Percentiles rank a stretch among this genome's conserved stretches.
Evolutionary conservation across 2,113 vertebrate species (phyloP).

Genomic region (Pseudorectes ferrugineus): DNA sequence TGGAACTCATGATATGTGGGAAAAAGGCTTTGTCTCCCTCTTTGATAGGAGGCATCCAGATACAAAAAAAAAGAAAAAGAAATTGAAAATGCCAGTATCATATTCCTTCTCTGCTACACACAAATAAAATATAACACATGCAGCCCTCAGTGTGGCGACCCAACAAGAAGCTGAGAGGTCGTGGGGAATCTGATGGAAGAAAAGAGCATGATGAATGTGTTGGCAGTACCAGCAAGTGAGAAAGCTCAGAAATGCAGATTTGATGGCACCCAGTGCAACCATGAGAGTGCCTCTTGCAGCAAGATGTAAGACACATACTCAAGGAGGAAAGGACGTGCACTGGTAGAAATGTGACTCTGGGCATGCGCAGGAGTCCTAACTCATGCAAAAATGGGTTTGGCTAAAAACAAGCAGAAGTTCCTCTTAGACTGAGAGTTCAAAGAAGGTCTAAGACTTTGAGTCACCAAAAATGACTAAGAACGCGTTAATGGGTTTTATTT

Average conservation of each 20-base stretch:
- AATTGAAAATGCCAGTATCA: background rate
- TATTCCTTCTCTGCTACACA: background rate
- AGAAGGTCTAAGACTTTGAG: background rate
- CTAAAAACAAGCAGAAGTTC: background rate
- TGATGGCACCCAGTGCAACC: background rate
- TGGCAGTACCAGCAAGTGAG: background rate
- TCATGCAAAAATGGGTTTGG: background rate
- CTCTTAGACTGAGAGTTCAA: background rate
- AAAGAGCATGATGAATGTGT: background rate
- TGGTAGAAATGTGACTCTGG: background rate
- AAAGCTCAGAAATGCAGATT: background rate
- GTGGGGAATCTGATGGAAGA: background rate
- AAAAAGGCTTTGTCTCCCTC: background rate
- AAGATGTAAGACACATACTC: background rate
- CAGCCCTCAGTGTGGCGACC: rapidly evolving
- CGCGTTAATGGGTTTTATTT: background rate
- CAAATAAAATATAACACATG: background rate
- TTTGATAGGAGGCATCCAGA: background rate
- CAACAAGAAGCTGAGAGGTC: background rate
- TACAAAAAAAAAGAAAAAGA: background rate
- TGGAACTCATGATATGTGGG: background rate
- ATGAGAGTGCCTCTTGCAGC: background rate
- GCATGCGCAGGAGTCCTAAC: background rate
- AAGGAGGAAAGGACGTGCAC: background rate
- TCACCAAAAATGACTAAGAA: slow-evolving; percentile 6